Evolutionary conservation across 2,797 vertebrate genomes (phyloP).

Genomic region (Mus caroli): DNA sequence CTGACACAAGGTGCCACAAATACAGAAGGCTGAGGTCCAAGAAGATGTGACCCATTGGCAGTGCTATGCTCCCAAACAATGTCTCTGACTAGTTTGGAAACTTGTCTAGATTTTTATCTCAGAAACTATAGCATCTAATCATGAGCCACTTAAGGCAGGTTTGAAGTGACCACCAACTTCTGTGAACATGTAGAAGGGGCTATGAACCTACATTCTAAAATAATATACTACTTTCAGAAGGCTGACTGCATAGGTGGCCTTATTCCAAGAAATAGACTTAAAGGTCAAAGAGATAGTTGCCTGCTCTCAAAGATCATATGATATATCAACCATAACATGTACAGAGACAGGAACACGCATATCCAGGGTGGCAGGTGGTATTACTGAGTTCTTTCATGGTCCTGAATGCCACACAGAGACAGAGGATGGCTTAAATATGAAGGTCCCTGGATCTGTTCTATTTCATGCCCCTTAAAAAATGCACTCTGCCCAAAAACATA

Average conservation of each 20-base stretch:
- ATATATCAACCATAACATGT: accelerated
- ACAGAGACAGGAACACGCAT: neutral
- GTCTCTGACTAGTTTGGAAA: neutral
- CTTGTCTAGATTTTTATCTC: neutral
- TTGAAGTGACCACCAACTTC: neutral
- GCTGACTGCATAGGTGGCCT: neutral
- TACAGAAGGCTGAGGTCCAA: accelerated
- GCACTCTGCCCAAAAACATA: neutral
- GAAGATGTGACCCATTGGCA: accelerated
- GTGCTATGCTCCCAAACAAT: neutral
- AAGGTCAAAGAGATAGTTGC: neutral
- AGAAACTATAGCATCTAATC: neutral
- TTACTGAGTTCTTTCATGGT: neutral
- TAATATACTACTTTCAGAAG: accelerated
- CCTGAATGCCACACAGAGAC: too few relatives aligned
- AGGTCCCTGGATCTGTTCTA: neutral
- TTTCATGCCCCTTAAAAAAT: neutral
- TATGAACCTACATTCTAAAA: accelerated
- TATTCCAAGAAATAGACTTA: too few relatives aligned
- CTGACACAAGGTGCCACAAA: accelerated
- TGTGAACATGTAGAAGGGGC: neutral
- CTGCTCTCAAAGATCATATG: neutral
- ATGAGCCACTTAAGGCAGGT: neutral
- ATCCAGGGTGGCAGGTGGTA: neutral
- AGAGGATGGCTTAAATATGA: too few relatives aligned